Evolutionary conservation across 2,888 invertebrate genomes (phyloP).

Genomic region (Bugulina stolonifera): DNA sequence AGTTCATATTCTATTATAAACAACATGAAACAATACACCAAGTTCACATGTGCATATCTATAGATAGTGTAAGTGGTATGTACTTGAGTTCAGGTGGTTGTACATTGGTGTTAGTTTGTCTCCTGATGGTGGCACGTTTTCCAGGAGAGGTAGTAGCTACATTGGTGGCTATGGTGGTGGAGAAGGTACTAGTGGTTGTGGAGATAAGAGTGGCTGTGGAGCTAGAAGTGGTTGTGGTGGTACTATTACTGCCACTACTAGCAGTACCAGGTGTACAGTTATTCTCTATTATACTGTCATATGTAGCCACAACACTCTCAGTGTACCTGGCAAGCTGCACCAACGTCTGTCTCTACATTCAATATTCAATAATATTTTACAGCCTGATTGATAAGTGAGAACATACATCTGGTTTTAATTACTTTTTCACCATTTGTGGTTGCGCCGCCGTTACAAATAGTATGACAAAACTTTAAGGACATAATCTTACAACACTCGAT

Average conservation of each 20-base stretch:
- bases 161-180: not conserved
- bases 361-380: no score
- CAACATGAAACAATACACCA: no score
- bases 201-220: not conserved
- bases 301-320: not conserved
- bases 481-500: no score
- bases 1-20: no score
- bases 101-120: not conserved
- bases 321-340: slow-evolving; percentile 6
- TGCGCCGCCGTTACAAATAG: not conserved
- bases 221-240: not conserved
- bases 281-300: not conserved
- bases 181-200: not conserved
- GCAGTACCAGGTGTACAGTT: not conserved
- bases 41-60: no score
- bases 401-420: not conserved
- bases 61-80: no score
- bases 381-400: no score
- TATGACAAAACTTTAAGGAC: not conserved
- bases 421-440: not conserved
- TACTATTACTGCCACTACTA: not conserved
- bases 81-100: not conserved
- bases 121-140: not conserved
- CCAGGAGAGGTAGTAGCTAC: not conserved
- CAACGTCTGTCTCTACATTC: slow-evolving; percentile 7